These are phyloP conservation scores for Stictonetta naevosa DNA, from an alignment of 2,113 vertebrate species.

Conservation along the genomic window DNA sequence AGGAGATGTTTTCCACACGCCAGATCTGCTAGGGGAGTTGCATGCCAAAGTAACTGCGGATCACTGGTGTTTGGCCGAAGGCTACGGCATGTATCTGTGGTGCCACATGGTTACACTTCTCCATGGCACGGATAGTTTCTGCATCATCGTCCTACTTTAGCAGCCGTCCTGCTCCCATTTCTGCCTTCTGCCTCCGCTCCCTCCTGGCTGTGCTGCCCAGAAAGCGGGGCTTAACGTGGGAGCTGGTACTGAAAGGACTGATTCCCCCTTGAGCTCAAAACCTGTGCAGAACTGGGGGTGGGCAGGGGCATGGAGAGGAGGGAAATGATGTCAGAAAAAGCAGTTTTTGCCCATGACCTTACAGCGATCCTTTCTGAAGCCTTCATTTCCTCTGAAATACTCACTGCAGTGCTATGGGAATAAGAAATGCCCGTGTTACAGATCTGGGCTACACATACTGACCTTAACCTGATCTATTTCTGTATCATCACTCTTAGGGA, in stretches of 20 bases:
- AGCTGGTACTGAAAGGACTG: background rate
- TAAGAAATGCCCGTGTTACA: background rate
- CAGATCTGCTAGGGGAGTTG: background rate
- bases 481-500: background rate
- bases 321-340: background rate
- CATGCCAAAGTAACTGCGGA: background rate
- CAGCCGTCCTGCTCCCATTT: background rate
- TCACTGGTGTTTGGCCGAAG: background rate
- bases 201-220: background rate
- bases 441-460: background rate
- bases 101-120: background rate
- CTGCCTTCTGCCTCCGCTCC: background rate
- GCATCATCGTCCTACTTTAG: fast-evolving
- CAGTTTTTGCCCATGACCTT: background rate
- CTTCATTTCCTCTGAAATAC: background rate
- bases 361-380: background rate
- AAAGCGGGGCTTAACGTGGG: fast-evolving
- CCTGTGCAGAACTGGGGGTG: background rate
- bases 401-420: fast-evolving
- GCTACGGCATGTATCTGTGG: background rate
- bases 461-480: constrained; percentile 43
- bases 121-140: background rate
- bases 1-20: background rate
- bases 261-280: background rate
- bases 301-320: fast-evolving